A percentile compares a stretch with the other conserved stretches of the same genome.
phyloP scores from a whole-genome alignment of 1,140 invertebrate genomes.

The Drosophila aff. region DNA sequence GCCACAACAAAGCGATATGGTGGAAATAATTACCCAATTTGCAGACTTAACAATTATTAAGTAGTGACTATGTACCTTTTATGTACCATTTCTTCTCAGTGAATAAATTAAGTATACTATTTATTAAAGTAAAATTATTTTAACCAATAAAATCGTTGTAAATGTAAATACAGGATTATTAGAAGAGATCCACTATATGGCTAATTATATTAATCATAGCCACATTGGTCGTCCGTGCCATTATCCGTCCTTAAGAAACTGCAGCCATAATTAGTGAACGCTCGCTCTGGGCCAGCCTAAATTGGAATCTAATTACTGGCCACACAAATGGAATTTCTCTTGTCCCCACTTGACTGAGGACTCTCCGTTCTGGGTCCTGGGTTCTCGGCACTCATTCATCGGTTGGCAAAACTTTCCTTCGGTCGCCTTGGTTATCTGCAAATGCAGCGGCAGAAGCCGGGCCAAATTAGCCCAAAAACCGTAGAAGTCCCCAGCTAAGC shows the following conservation, averaged over 20 bases:
- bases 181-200: too few species aligned
- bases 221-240: background rate
- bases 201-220: background rate
- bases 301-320: conserved; percentile 74
- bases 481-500: conserved; percentile 5
- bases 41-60: background rate
- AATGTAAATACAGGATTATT: background rate
- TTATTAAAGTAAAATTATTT: background rate
- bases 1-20: background rate
- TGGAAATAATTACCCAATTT: background rate
- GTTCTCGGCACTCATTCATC: conserved; percentile 9
- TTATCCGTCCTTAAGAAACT: background rate
- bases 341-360: conserved; percentile 6
- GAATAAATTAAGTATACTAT: background rate
- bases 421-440: conserved; percentile 64
- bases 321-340: conserved; percentile 58
- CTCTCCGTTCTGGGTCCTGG: background rate
- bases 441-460: conserved; percentile 55
- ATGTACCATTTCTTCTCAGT: background rate
- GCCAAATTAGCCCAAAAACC: conserved; percentile 72
- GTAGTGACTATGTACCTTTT: background rate
- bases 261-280: conserved; percentile 25
- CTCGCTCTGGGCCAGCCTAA: conserved; percentile 21
- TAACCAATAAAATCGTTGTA: background rate
- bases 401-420: conserved; percentile 50